phyloP scores from a whole-genome alignment of 2,797 vertebrate genomes.

The Delichon dasypus region DNA sequence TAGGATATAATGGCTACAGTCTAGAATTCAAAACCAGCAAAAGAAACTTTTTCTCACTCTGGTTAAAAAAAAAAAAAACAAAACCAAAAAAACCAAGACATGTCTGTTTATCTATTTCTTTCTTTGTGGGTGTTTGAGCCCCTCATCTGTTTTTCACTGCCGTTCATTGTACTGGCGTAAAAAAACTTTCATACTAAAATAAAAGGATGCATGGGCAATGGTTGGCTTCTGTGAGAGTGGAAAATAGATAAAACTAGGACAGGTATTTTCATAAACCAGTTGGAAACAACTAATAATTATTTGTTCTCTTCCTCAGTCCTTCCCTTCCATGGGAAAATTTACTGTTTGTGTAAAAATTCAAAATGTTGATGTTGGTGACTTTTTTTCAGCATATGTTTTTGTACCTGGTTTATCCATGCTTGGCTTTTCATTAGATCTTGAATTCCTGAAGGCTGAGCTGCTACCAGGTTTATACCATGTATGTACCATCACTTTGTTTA shows the following conservation, averaged over 20 bases:
- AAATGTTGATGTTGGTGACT: slow-evolving; percentile 55
- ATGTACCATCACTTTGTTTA: slow-evolving; percentile 81
- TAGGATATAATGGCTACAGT: slow-evolving; percentile 70
- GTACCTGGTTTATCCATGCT: slow-evolving; percentile 75
- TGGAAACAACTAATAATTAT: slow-evolving; percentile 53
- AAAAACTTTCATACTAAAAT: slow-evolving; percentile 60
- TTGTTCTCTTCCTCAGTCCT: slow-evolving; percentile 61
- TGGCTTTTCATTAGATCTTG: slow-evolving; percentile 76
- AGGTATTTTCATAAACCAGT: slow-evolving; percentile 66
- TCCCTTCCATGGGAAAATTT: slow-evolving; percentile 61
- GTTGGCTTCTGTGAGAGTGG: slow-evolving; percentile 65
- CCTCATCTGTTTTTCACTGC: slow-evolving; percentile 58
- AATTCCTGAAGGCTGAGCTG: slow-evolving; percentile 70
- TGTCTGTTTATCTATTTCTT: slow-evolving; percentile 37
- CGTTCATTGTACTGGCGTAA: slow-evolving; percentile 59
- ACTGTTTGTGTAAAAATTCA: slow-evolving; percentile 68
- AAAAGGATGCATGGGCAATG: slow-evolving; percentile 68
- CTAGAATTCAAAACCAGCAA: slow-evolving; percentile 66
- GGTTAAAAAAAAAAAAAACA: slow-evolving; percentile 37
- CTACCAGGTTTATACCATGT: slow-evolving; percentile 75
- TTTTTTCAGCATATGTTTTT: slow-evolving; percentile 68
- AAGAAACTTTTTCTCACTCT: slow-evolving; percentile 59
- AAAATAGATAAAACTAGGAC: slow-evolving; percentile 64
- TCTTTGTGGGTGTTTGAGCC: slow-evolving; percentile 59
- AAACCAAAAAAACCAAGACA: background rate